Base-by-base conservation (phyloP, 2,113 vertebrate genomes). In the Petromus typicus region DNA sequence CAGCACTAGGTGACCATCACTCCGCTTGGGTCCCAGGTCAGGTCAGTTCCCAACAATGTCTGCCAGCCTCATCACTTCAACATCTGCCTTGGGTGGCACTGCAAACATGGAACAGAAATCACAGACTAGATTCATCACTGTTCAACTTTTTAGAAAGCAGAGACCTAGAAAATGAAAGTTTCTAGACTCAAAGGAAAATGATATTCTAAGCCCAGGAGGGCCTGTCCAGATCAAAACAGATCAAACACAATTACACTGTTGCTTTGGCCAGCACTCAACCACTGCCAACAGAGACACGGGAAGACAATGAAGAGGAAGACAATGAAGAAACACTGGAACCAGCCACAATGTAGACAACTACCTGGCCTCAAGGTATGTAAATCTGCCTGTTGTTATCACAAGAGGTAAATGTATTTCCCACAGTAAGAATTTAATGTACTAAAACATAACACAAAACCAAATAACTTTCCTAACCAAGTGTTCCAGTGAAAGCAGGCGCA, bases 231-330 rank as follows among this genome's bases (percentile, higher is more conserved):
- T 54, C 69, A 23, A 63, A 2, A 1, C 2, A 25, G 48, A 75
- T 20, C 54, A 37, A 2, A 27, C 25, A 2, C 12, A 2, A 3
- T 7, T 1, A 9, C 9, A 2, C 30, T 1, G 4, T 18, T 0
- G 3, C 30, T 0, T 4, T 8, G 1, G 14, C 2, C 16, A 22
- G 0, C 2, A 4, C 40, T 25, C 48, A 25, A 16, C 63, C 69
- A 18, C 4, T 1, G 27, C 69, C 1, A 5, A 45, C 1, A 7
- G 9, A 6, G 34, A 4, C 12, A 27, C 0, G 1, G 25, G 22
- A 59, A 23, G 59, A 56, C 1, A 7, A 12, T 2, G 1, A 25
- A n/a, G n/a, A n/a, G n/a, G n/a, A n/a, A n/a, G n/a, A n/a, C n/a
- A n/a, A n/a, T n/a, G n/a, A n/a, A 27, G 63, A 13, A 8, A 32